A percentile compares a stretch with the other conserved stretches of the same genome.
These are phyloP conservation scores for Beris morrisii DNA, from an alignment of 2,888 invertebrate genomes.

Conservation along the genomic window DNA sequence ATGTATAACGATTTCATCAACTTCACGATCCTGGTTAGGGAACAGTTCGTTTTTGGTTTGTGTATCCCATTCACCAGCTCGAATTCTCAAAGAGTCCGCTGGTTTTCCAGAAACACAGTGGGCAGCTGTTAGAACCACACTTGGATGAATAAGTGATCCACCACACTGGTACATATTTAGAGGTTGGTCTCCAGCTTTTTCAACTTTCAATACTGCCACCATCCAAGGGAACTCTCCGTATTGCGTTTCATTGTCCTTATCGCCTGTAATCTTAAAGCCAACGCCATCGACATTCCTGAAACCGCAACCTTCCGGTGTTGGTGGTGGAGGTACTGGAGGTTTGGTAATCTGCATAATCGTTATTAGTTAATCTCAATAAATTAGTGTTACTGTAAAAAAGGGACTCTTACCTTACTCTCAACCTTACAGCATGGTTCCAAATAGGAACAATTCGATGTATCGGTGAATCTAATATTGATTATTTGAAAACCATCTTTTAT, in stretches of 20 bases:
- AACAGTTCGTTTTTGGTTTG: constrained; percentile 70
- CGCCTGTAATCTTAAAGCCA: constrained; percentile 68
- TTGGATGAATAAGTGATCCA: constrained; percentile 51
- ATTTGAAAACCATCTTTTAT: constrained; percentile 72
- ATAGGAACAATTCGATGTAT: constrained; percentile 42
- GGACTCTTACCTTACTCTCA: constrained; percentile 45
- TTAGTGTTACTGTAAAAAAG: neutral
- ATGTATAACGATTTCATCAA: constrained; percentile 62
- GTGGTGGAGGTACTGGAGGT: constrained; percentile 48
- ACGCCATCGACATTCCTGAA: constrained; percentile 72
- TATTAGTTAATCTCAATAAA: constrained; percentile 4
- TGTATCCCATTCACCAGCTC: constrained; percentile 84
- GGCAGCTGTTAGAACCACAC: constrained; percentile 77
- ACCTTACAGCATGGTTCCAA: constrained; percentile 49
- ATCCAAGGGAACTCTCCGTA: constrained; percentile 58
- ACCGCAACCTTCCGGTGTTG: constrained; percentile 63
- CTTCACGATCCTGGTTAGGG: constrained; percentile 70
- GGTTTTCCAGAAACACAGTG: constrained; percentile 65
- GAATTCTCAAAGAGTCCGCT: constrained; percentile 53
- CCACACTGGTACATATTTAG: constrained; percentile 58
- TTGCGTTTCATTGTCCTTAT: constrained; percentile 67
- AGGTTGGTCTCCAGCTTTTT: constrained; percentile 40
- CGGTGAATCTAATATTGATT: constrained; percentile 73
- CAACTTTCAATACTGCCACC: constrained; percentile 57
- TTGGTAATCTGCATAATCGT: constrained; percentile 41